These are phyloP conservation scores for Porites divaricata DNA, from an alignment of 92 coral and sea anemone species.

Conservation along the genomic window DNA sequence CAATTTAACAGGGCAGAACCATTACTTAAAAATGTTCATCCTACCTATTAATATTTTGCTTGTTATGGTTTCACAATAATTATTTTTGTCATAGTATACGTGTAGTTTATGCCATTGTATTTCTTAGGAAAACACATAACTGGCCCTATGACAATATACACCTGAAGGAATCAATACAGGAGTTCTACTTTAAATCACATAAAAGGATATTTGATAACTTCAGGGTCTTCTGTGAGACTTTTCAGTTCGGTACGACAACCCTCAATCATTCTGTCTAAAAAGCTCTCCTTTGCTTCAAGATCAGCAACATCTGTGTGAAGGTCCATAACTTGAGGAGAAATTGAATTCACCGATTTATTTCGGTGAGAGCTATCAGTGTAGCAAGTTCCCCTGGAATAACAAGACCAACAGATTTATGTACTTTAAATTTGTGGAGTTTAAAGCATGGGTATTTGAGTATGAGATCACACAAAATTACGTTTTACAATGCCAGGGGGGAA, in stretches of 20 bases:
- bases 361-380: slow-evolving; percentile 34
- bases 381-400: slow-evolving; percentile 34
- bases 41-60: too few species aligned
- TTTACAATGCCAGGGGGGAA: too few species aligned
- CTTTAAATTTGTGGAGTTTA: not conserved
- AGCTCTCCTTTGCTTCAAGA: slow-evolving; percentile 91
- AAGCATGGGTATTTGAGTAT: too few species aligned
- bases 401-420: not conserved
- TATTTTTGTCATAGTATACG: too few species aligned
- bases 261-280: slow-evolving; percentile 81
- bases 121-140: too few species aligned
- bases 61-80: too few species aligned
- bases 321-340: slow-evolving; percentile 86
- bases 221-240: slow-evolving; percentile 83
- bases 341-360: slow-evolving; percentile 39
- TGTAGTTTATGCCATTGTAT: too few species aligned
- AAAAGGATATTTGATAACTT: slow-evolving; percentile 92
- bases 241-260: slow-evolving; percentile 87
- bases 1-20: too few species aligned
- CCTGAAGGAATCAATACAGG: too few species aligned
- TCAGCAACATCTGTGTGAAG: slow-evolving; percentile 97
- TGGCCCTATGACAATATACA: too few species aligned
- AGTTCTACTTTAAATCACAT: not conserved
- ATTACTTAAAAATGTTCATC: too few species aligned
- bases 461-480: too few species aligned